Evolutionary conservation across 2,888 invertebrate genomes (phyloP).

Genomic region (Nephrotoma appendiculata): DNA sequence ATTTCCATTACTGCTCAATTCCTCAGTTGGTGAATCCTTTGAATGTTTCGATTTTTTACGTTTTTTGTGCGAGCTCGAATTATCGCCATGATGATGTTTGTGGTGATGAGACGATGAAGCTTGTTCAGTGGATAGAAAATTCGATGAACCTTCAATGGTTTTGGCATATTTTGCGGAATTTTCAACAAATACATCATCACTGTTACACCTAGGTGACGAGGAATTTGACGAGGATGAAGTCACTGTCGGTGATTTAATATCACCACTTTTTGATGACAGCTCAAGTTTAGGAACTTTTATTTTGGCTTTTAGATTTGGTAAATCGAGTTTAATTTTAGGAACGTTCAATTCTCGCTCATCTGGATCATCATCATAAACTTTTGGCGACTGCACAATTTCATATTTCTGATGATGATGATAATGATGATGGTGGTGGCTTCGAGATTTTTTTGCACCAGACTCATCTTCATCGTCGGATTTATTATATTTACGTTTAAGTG

Average conservation of each 20-base stretch:
- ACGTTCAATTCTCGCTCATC: slow-evolving; percentile 15
- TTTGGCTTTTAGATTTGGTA: slow-evolving; percentile 25
- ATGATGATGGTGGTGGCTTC: background rate
- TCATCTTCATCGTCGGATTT: background rate
- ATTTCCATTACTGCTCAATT: slow-evolving; percentile 12
- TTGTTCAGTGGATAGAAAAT: slow-evolving; percentile 16
- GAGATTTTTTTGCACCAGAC: background rate
- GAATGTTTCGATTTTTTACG: slow-evolving; percentile 42
- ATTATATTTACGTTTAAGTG: slow-evolving; percentile 1
- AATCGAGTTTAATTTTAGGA: slow-evolving; percentile 27
- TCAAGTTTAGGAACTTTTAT: slow-evolving; percentile 19
- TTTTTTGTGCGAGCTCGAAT: slow-evolving; percentile 34
- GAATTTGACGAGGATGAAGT: background rate
- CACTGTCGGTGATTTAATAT: slow-evolving; percentile 1
- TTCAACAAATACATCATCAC: background rate
- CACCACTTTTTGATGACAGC: slow-evolving; percentile 7
- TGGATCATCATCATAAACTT: background rate
- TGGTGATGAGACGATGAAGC: slow-evolving; percentile 21
- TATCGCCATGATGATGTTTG: slow-evolving; percentile 7
- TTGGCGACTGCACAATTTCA: background rate
- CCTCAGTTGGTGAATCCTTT: slow-evolving; percentile 29
- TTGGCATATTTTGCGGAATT: slow-evolving; percentile 27
- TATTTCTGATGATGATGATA: background rate
- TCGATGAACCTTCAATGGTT: slow-evolving; percentile 29
- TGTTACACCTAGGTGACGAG: background rate